Base-by-base conservation (phyloP, 1,140 invertebrate species). In the Venturia canescens region DNA sequence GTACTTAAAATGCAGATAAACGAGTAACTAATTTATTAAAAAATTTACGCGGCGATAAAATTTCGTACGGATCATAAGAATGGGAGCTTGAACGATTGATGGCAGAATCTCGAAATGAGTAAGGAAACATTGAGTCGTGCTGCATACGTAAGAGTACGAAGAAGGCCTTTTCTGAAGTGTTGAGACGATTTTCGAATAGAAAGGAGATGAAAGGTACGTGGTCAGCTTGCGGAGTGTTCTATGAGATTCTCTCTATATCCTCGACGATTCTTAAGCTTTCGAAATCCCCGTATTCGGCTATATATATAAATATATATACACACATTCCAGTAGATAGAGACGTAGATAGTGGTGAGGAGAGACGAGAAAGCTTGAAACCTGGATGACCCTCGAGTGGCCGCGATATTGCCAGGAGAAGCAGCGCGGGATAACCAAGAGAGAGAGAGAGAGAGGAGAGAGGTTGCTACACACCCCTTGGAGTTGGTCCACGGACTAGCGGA, bases 371-470 rank as follows among this genome's bases (percentile, higher is more conserved):
- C 80, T 81, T 44, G 83, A 87, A 83, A 90, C 86, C 90, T 91
- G 89, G 87, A 92, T 92, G 89, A 82, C 88, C 88, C 91, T 92
- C 89, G 90, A 92, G 89, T 91, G 88, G 88, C 86, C 88, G 84
- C 87, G 89, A 92, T 92, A 92, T 92, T 92, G 90, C 91, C 85
- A 83, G 86, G 84, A 84, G 84, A 84, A 86, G 85, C 83, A 84
- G 69, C 86, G 79, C 81, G 83, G 29, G 29, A 69, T 16, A 27
- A 4, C 38, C 38, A 9, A 44, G 38, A 44, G 38, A 44, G 66
- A 31, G 11, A 18, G n/a, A 69, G 66, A 69, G 66, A 69, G 83
- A 83, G 27, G 27, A 23, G 26, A 69, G 66, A 69, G 66, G 9
- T 69, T 69, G 66, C 71, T 53, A 74, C 71, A 60, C n/a, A 60